Evolutionary conservation across 1,140 invertebrate species (phyloP).

Genomic region (Papilio xuthus): DNA sequence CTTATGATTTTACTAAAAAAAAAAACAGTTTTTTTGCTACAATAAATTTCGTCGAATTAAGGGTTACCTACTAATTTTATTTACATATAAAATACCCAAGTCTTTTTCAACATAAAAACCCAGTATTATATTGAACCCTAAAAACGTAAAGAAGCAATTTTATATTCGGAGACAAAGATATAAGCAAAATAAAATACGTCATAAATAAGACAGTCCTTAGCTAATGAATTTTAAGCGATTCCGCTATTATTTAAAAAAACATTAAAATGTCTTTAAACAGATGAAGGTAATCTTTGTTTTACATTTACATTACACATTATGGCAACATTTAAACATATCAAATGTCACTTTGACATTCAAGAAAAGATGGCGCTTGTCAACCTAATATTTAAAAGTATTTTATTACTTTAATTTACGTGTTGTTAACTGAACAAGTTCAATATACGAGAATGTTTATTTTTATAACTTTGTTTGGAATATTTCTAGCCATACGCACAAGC

Average conservation of each 20-base stretch:
- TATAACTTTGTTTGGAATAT: slow-evolving; percentile 16
- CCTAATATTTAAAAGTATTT: background rate
- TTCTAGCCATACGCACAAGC: background rate
- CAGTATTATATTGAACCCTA: background rate
- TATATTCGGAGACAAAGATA: background rate
- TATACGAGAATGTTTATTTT: slow-evolving; percentile 12
- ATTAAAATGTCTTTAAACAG: background rate
- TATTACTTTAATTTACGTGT: background rate
- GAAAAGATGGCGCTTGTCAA: background rate
- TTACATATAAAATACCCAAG: too few species aligned
- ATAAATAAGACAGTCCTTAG: background rate
- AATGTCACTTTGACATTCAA: background rate
- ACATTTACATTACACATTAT: background rate
- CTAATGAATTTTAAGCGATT: background rate
- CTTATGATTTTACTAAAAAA: too few species aligned
- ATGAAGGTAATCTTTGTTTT: background rate
- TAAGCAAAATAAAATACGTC: background rate
- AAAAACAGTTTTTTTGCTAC: too few species aligned
- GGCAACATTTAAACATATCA: background rate
- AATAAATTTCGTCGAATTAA: too few species aligned
- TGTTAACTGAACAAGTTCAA: slow-evolving; percentile 8
- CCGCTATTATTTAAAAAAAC: background rate
- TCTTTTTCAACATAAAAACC: too few species aligned
- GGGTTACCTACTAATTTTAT: too few species aligned
- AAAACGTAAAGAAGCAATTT: background rate